A percentile compares a stretch with the other conserved stretches of the same genome.
These are phyloP conservation scores for Scaptomyza hsui DNA, from an alignment of 1,140 invertebrate genomes.

Conservation along the genomic window DNA sequence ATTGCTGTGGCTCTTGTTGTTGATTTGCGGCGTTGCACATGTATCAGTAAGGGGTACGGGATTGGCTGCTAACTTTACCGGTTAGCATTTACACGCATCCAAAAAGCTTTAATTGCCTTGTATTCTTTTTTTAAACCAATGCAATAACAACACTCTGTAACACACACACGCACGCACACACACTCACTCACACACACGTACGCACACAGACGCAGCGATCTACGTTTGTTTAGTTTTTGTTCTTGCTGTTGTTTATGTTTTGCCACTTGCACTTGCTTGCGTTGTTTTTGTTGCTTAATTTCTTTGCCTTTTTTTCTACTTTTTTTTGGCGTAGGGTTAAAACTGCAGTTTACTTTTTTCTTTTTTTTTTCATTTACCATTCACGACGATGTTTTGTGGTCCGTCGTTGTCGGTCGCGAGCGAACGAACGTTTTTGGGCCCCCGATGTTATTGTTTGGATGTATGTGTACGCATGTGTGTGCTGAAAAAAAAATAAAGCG, in stretches of 20 bases:
- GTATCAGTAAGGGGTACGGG: constrained; percentile 23
- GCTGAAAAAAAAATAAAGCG: constrained; percentile 37
- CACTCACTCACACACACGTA: constrained; percentile 5
- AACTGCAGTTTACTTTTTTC: constrained; percentile 66
- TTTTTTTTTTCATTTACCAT: constrained; percentile 74
- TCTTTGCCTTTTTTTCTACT: constrained; percentile 62
- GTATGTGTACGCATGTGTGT: constrained; percentile 47
- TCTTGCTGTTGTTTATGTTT: constrained; percentile 75
- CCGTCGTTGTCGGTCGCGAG: constrained; percentile 54
- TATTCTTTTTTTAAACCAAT: constrained; percentile 45
- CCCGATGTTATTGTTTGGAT: constrained; percentile 68
- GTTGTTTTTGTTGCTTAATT: constrained; percentile 76
- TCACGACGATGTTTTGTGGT: constrained; percentile 71
- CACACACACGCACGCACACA: constrained; percentile 10
- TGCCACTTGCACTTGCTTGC: constrained; percentile 70
- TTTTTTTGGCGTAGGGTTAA: constrained; percentile 62
- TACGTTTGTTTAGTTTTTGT: constrained; percentile 55
- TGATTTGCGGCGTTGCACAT: constrained; percentile 38
- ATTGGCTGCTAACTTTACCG: constrained; percentile 61
- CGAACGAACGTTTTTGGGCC: constrained; percentile 60
- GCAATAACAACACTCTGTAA: constrained; percentile 53
- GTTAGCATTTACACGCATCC: constrained; percentile 56
- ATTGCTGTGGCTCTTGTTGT: constrained; percentile 21
- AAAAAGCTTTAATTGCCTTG: constrained; percentile 47
- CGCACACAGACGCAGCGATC: constrained; percentile 33